These are phyloP conservation scores for Triplophysa dalaica DNA, from an alignment of 2,113 vertebrate genomes.

Conservation along the genomic window DNA sequence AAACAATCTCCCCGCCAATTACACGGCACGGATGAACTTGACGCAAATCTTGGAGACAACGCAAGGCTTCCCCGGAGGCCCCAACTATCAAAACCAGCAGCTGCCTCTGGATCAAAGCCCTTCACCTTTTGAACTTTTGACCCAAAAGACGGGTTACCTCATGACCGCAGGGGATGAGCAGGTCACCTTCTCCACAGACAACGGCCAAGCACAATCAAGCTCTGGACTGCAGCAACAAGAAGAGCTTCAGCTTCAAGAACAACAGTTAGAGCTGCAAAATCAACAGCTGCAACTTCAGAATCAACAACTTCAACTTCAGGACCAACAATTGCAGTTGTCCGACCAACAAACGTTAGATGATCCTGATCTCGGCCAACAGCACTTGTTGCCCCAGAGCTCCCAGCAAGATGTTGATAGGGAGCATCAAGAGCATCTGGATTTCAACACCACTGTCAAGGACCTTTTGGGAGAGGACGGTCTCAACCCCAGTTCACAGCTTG, in stretches of 20 bases:
- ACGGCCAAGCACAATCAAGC: slow-evolving; percentile 91
- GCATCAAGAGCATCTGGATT: slow-evolving; percentile 86
- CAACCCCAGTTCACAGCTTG: slow-evolving; percentile 91
- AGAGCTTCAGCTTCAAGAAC: slow-evolving; percentile 73
- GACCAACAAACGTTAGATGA: slow-evolving; percentile 44
- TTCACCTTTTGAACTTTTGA: slow-evolving; percentile 89
- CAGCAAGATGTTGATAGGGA: slow-evolving; percentile 66
- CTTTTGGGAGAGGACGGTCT: slow-evolving; percentile 89
- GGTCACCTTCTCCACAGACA: slow-evolving; percentile 84
- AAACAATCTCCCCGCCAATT: slow-evolving; percentile 97
- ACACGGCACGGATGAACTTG: slow-evolving; percentile 98
- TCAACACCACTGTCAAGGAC: slow-evolving; percentile 96
- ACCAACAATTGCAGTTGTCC: slow-evolving; percentile 31
- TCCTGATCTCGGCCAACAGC: slow-evolving; percentile 43
- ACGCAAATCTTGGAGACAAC: slow-evolving; percentile 97
- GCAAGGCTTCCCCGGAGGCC: slow-evolving; percentile 67
- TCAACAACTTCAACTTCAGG: slow-evolving; percentile 40
- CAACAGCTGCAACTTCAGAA: slow-evolving; percentile 49
- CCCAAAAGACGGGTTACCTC: slow-evolving; percentile 95
- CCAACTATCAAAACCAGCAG: slow-evolving; percentile 78
- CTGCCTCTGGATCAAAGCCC: slow-evolving; percentile 84
- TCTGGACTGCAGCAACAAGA: slow-evolving; percentile 77
- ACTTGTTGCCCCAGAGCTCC: slow-evolving; percentile 71
- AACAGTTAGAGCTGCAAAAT: slow-evolving; percentile 44
- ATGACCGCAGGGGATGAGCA: slow-evolving; percentile 82